A percentile compares a stretch with the other conserved stretches of the same genome.
Conservation (phyloP, 2,888 invertebrate species). For the Schizotus pectinicornis region DNA sequence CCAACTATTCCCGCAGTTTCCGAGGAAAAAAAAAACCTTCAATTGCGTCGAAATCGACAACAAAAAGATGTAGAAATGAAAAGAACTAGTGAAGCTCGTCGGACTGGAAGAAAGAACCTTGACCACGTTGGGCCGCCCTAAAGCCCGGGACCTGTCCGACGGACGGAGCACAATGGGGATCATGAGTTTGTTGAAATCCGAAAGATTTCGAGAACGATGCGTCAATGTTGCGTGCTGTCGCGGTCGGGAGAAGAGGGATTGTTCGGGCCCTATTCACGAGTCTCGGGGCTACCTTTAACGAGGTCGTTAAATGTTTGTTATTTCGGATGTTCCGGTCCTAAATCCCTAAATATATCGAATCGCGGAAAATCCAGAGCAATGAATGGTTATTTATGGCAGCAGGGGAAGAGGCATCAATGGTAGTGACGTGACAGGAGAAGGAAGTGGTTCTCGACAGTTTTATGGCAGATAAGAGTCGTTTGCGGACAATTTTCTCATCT, state of each 20-base stretch:
- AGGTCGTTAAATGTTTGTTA: constrained; percentile 52
- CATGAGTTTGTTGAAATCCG: constrained; percentile 49
- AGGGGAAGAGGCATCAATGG: constrained; percentile 12
- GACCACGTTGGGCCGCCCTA: too few relatives aligned
- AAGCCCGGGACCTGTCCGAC: constrained; percentile 36
- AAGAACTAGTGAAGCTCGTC: constrained; percentile 16
- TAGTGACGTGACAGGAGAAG: not conserved
- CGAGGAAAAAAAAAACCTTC: constrained; percentile 5
- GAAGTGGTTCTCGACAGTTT: too few relatives aligned
- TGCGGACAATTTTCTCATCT: too few relatives aligned
- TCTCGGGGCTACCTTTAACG: constrained; percentile 38
- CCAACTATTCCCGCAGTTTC: constrained; percentile 5
- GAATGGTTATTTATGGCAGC: constrained; percentile 30
- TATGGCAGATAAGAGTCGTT: too few relatives aligned
- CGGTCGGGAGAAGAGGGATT: constrained; percentile 34
- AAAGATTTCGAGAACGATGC: constrained; percentile 47
- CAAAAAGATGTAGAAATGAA: not conserved
- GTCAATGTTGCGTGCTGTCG: constrained; percentile 46
- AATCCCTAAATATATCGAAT: constrained; percentile 41
- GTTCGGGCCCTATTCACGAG: constrained; percentile 35
- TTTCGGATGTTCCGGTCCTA: constrained; percentile 51
- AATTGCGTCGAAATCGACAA: not conserved
- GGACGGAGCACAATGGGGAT: constrained; percentile 41
- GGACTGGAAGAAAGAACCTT: constrained; percentile 11
- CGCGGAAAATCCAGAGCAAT: constrained; percentile 39